Conservation (phyloP, 2,113 vertebrate genomes). For the Tapirus terrestris region DNA sequence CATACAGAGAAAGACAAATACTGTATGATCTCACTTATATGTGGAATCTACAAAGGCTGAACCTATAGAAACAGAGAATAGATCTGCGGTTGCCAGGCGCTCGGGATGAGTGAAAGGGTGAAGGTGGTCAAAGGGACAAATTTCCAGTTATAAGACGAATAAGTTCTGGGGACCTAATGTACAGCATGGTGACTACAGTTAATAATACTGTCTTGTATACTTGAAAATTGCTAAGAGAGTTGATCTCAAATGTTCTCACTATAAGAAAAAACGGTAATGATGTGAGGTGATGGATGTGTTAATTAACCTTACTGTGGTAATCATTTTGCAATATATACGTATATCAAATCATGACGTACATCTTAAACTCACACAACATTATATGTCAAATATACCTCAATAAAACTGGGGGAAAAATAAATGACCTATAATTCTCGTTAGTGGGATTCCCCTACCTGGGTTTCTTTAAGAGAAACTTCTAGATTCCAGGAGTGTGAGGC, state of each 20-base stretch:
- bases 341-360: not conserved
- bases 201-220: fast-evolving
- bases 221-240: not conserved
- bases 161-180: fast-evolving
- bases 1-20: not conserved
- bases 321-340: fast-evolving
- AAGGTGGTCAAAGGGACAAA: not conserved
- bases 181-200: fast-evolving
- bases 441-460: not conserved
- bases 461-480: not conserved
- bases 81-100: not conserved
- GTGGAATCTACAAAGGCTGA: not conserved
- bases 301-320: fast-evolving
- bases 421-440: not conserved
- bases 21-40: fast-evolving
- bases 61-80: not conserved
- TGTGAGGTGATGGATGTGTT: not conserved
- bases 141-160: not conserved
- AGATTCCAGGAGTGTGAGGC: not conserved
- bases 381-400: fast-evolving
- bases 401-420: not conserved
- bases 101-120: not conserved
- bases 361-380: not conserved
- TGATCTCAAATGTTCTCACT: not conserved
- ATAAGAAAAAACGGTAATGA: not conserved